These are phyloP conservation scores for Rhagologus leucostigma DNA, from an alignment of 2,113 vertebrate species.

Conservation along the genomic window DNA sequence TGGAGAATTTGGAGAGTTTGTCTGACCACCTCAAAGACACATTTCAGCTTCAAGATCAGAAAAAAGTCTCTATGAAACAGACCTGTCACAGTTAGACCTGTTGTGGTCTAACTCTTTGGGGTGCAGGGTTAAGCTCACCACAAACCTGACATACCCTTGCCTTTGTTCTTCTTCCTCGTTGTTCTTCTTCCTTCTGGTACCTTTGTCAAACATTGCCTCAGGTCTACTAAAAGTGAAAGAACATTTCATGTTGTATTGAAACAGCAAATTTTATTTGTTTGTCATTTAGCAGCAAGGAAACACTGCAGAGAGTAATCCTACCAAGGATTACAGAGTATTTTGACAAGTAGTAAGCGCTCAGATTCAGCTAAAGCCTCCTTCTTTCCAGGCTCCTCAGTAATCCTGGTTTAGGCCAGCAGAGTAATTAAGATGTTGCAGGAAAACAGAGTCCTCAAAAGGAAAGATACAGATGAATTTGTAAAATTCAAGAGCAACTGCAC, in stretches of 20 bases:
- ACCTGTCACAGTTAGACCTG: not conserved
- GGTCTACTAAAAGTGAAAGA: not conserved
- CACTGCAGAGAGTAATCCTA: not conserved
- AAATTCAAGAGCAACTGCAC: not conserved
- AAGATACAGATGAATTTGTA: not conserved
- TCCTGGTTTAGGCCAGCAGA: not conserved
- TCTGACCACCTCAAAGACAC: not conserved
- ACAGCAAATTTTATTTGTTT: constrained; percentile 31
- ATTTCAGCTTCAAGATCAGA: not conserved
- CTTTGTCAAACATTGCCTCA: not conserved
- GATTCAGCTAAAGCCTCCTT: constrained; percentile 4
- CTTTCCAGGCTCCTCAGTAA: constrained; percentile 12
- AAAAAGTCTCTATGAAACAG: not conserved
- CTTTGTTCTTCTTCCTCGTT: not conserved
- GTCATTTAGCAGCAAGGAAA: constrained; percentile 16
- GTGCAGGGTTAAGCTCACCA: not conserved
- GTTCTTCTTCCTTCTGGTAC: not conserved
- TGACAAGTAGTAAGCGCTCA: not conserved
- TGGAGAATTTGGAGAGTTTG: not conserved
- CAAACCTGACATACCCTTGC: not conserved
- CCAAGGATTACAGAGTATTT: not conserved
- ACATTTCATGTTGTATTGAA: not conserved
- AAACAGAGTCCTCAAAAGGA: not conserved
- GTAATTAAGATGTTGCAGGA: constrained; percentile 19
- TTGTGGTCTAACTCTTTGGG: not conserved